Conservation (phyloP, 1,140 invertebrate species). For the Trachymyrmex cornetzi region DNA sequence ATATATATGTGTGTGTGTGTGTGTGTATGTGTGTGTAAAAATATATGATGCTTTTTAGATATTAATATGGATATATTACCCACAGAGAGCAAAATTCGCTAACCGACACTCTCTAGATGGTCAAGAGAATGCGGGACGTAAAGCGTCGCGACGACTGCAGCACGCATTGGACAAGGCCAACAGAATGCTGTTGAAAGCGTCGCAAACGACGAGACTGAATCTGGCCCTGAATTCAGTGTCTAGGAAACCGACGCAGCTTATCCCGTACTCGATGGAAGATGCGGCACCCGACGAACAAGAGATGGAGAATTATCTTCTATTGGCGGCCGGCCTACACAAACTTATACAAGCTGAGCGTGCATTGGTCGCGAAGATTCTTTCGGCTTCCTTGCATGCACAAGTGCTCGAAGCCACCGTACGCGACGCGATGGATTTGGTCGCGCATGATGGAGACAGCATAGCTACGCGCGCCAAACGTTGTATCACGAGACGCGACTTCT, state of each 20-base stretch:
- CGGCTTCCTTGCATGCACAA: slow-evolving; percentile 92
- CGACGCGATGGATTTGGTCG: slow-evolving; percentile 94
- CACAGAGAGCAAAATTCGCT: slow-evolving; percentile 87
- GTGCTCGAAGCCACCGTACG: slow-evolving; percentile 95
- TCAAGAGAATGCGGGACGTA: slow-evolving; percentile 84
- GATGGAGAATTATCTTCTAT: slow-evolving; percentile 95
- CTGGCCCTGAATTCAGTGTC: slow-evolving; percentile 81
- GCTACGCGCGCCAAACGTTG: slow-evolving; percentile 92
- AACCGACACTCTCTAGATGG: slow-evolving; percentile 84
- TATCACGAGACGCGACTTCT: slow-evolving; percentile 93
- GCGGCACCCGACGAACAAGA: slow-evolving; percentile 92
- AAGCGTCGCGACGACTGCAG: slow-evolving; percentile 86
- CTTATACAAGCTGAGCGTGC: slow-evolving; percentile 95
- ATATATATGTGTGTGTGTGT: background rate
- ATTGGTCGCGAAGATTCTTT: slow-evolving; percentile 94
- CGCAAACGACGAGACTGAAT: slow-evolving; percentile 89
- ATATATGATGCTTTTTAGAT: background rate
- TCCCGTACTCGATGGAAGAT: slow-evolving; percentile 80
- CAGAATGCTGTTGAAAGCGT: slow-evolving; percentile 94
- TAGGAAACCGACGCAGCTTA: slow-evolving; percentile 82
- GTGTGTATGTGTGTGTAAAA: background rate
- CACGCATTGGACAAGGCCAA: slow-evolving; percentile 94
- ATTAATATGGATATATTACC: slow-evolving; percentile 26
- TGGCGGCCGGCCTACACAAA: slow-evolving; percentile 94
- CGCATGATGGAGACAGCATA: slow-evolving; percentile 94